Evolutionary conservation across 2,113 vertebrate species (phyloP), one percentile per base, ranked within the genome.

Genomic region (Lophochroa leadbeateri): DNA sequence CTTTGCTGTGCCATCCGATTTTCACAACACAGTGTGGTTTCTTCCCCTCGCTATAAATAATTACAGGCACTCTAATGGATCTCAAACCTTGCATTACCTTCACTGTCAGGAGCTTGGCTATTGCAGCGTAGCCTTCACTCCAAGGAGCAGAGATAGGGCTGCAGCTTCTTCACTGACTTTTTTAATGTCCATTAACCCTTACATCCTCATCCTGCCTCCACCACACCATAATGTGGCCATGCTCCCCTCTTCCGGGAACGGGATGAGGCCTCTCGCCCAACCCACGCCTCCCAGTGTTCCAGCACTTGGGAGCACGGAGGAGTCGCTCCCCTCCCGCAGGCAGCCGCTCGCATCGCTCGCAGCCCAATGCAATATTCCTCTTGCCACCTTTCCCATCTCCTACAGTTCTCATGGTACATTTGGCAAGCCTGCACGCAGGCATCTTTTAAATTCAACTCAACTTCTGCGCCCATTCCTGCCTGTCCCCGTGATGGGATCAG

Each of bases 11-110:
- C 96, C 57, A 35, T 82, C 82, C 21, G 72, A 81, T 89, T 92
- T 94, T 71, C 79, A 84, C 90, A 35, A 17, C 2, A 65, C 60
- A 67, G 68, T 50, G 39, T 82, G 35, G 11, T 41, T 64, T 88
- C 84, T 76, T 52, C 9, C 4, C 20, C 25, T 92, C 79, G 83
- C 94, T 92, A 96, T 97, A 96, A 97, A 97, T 97, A 97, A 97
- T 97, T 96, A 95, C 96, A 96, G 96, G 78, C 87, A 1, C 78
- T 88, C 94, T 97, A 97, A 97, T 95, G 96, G 92, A 94, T 97
- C 91, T 96, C 93, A 53, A 86, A 92, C 70, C 92, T 92, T 70
- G 65, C 77, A 44, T 64, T 88, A 94, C 95, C 96, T 97, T 92
- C 55, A 82, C 94, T 97, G 92, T 94, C 91, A 91, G 82, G 63